Conservation (phyloP, 2,113 vertebrate species). For the Daboia siamensis region DNA sequence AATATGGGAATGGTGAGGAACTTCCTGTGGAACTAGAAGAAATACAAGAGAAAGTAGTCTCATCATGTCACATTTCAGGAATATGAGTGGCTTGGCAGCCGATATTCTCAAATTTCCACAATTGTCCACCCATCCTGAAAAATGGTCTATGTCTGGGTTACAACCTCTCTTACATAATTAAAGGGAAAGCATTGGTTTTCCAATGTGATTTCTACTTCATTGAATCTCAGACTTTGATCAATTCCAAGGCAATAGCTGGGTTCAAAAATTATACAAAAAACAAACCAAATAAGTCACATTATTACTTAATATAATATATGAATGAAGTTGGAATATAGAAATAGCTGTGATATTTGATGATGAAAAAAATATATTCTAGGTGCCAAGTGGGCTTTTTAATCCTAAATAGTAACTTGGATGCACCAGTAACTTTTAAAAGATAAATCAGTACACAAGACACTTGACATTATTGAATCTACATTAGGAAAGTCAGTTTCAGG, state of each 20-base stretch:
- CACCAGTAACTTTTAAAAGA: background rate
- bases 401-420: background rate
- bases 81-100: background rate
- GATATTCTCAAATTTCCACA: background rate
- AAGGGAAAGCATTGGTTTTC: background rate
- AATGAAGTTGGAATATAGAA: background rate
- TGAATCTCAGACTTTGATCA: background rate
- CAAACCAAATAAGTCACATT: background rate
- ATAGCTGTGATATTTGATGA: background rate
- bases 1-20: background rate
- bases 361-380: background rate
- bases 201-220: background rate
- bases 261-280: background rate
- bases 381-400: background rate
- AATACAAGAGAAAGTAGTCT: background rate
- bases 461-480: background rate
- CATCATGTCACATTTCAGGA: background rate
- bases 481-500: background rate
- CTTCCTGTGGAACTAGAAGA: background rate
- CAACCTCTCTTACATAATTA: background rate
- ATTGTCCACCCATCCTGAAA: background rate
- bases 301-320: background rate
- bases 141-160: background rate
- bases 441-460: background rate
- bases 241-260: background rate